Base-by-base conservation (phyloP, 2,113 vertebrate genomes). In the Ciconia boyciana region DNA sequence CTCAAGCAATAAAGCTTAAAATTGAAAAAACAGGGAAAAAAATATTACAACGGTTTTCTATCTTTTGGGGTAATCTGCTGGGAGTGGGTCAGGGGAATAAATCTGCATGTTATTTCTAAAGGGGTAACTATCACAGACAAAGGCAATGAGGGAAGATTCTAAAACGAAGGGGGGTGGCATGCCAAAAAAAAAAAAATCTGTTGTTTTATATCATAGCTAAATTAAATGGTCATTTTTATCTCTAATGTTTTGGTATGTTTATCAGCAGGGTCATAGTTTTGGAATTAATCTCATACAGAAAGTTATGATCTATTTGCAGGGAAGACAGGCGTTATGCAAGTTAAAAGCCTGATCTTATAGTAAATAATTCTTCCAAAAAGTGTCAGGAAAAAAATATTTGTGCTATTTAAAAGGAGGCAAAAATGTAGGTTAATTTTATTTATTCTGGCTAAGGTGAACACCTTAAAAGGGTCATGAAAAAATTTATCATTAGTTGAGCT, bases 391-490 rank as follows among this genome's bases (percentile, higher is more conserved):
- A 92, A 79, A 87, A 93, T 66, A 96, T 83, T 74, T 64, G 28
- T 55, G 83, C 86, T 95, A 79, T 97, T 95, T 87, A 96, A 95
- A 97, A 85, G 54, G 66, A 91, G 15, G 24, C n/a, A 83, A 83
- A 96, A 93, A 70, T 2, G 18, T 49, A 91, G 90, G 43, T 29
- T 91, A 84, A 91, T 90, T 95, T 94, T 95, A 96, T 96, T 95
- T 94, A 96, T 89, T 95, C 65, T 60, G 87, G n/a, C 13, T 87
- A 94, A 96, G 55, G 89, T 80, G 77, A 89, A 61, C 51, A 94
- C 86, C 91, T 78, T 96, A 82, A 97, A 97, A 93, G 90, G 88
- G 93, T 96, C 94, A 96, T 60, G 84, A 83, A 92, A 94, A 92
- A 90, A 83, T 82, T 70, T 58, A 74, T 86, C 90, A 95, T 89